Evolutionary conservation across 2,113 vertebrate genomes (phyloP), one percentile per base, ranked within the genome.

Genomic region (Smithornis capensis): DNA sequence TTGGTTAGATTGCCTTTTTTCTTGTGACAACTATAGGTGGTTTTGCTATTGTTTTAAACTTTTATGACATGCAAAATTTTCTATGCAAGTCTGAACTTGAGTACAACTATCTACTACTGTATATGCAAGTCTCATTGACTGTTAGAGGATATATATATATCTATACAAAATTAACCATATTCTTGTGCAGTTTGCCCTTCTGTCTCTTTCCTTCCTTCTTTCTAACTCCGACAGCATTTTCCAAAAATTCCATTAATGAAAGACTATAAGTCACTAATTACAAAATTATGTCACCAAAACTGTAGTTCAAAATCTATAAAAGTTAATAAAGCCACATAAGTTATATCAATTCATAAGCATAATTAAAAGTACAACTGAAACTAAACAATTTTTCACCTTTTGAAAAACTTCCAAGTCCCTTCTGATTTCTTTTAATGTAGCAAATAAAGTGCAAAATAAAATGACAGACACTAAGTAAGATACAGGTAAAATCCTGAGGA

Each of bases 321-420:
- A 91, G 69, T 87, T 92, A 95, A 87, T 95, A 85, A 95, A 91
- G 80, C 55, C 53, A 16, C 78, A 25, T 82, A 84, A 82, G 5
- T 71, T 84, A 40, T 79, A 79, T 79, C 6, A 79, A 89, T 92
- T 92, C 94, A 89, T 79, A 89, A 82, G 53, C 25, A 42, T 92
- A 91, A 92, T 95, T 95, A 89, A 94, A 96, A 94, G 57, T 85
- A 74, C 42, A 90, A 42, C 50, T 80, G 63, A 91, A 83, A 88
- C 25, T 17, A 92, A 94, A 25, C 4, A 53, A 49, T 85, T 94
- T 95, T 91, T 94, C 77, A 91, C 62, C 70, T 95, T 94, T 76
- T 92, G 40, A 89, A 94, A 33, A 59, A 40, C 50, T 92, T 87
- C 29, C 21, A 88, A 80, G 23, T 85, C 59, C 44, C 23, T 79